A percentile compares a stretch with the other conserved stretches of the same genome.
These are phyloP conservation scores for Naso thynnoides DNA, from an alignment of 2,797 vertebrate species.

Conservation along the genomic window DNA sequence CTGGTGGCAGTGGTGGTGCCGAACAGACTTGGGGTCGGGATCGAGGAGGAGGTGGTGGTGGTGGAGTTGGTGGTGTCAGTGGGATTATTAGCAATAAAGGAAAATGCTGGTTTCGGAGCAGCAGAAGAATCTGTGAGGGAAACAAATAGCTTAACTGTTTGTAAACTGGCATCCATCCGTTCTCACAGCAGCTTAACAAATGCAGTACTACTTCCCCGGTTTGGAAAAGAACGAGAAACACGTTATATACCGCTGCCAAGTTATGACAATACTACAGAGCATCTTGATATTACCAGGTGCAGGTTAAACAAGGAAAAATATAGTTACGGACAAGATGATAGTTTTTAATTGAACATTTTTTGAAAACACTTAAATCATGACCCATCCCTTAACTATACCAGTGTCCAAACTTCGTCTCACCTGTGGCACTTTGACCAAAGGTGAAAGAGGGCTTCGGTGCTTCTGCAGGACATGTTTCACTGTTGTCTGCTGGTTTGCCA, in stretches of 20 bases:
- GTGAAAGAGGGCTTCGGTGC: slow-evolving; percentile 82
- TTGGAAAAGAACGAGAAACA: too few relatives aligned
- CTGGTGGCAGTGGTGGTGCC: slow-evolving; percentile 64
- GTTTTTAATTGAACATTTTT: too few relatives aligned
- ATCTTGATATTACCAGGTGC: too few relatives aligned
- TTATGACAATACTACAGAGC: too few relatives aligned
- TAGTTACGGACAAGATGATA: too few relatives aligned
- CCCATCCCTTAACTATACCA: too few relatives aligned
- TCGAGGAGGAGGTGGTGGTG: slow-evolving; percentile 80
- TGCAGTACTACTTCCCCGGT: too few relatives aligned
- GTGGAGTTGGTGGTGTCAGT: slow-evolving; percentile 76
- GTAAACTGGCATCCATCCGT: too few relatives aligned
- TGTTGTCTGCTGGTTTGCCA: slow-evolving; percentile 82
- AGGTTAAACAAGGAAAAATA: too few relatives aligned
- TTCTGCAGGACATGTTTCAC: slow-evolving; percentile 73
- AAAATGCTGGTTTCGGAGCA: slow-evolving; percentile 87
- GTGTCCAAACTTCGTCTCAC: slow-evolving; percentile 40
- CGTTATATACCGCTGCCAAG: too few relatives aligned
- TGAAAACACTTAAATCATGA: too few relatives aligned
- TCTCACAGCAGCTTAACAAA: too few relatives aligned
- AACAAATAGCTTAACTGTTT: background rate
- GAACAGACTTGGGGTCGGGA: slow-evolving; percentile 81
- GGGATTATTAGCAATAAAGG: slow-evolving; percentile 86
- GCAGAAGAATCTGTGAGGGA: slow-evolving; percentile 86
- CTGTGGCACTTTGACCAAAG: slow-evolving; percentile 87